phyloP scores from a whole-genome alignment of 2,797 vertebrate genomes.

The Danionella dracula region DNA sequence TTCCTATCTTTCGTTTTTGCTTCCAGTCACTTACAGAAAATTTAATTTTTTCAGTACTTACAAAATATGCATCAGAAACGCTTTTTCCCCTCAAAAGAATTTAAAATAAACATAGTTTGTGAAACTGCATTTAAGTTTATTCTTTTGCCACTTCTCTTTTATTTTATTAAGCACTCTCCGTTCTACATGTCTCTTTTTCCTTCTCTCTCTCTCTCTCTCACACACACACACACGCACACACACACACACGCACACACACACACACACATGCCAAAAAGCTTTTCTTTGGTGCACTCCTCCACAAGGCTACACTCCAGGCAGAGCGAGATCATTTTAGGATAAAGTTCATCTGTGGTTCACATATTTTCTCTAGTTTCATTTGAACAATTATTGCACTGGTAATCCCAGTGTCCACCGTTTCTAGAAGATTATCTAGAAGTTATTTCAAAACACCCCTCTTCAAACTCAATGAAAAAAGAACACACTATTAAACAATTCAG shows the following conservation, averaged over 20 bases:
- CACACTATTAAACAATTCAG: neutral
- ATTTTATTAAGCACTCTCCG: constrained; percentile 11
- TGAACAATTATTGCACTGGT: constrained; percentile 42
- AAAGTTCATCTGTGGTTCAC: constrained; percentile 43
- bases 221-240: neutral
- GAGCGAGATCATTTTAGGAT: constrained; percentile 49
- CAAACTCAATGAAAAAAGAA: neutral
- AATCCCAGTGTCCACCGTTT: constrained; percentile 24
- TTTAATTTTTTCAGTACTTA: neutral
- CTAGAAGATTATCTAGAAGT: constrained; percentile 22
- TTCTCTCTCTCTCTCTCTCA: neutral
- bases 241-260: neutral
- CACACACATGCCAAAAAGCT: neutral
- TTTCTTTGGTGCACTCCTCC: constrained; percentile 9
- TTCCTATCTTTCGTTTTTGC: neutral
- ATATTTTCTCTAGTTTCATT: constrained; percentile 39
- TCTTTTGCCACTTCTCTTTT: constrained; percentile 1
- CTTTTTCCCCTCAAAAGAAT: neutral
- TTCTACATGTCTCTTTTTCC: too few species aligned
- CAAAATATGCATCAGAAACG: neutral
- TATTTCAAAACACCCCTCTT: neutral
- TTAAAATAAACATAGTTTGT: too few species aligned
- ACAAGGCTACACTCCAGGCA: constrained; percentile 43
- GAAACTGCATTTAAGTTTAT: neutral
- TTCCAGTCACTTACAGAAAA: neutral